Percentiles rank a stretch among this genome's conserved stretches.
phyloP scores from a whole-genome alignment of 2,113 vertebrate species.

The Cnemophilus loriae region DNA sequence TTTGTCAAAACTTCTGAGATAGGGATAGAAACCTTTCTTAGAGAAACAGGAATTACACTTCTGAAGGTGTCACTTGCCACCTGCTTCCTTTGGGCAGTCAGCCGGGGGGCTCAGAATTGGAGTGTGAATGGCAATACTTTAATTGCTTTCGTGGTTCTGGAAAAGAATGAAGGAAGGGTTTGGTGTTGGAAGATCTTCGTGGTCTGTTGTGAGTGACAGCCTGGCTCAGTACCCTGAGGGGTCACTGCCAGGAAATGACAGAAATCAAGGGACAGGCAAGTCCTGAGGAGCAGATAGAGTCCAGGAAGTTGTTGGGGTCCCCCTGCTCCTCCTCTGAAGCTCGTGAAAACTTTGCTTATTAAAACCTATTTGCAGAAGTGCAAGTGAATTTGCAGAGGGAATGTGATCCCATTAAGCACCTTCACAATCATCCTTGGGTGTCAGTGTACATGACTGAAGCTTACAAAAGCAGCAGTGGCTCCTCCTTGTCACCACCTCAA shows the following conservation, averaged over 20 bases:
- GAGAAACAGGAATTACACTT: neutral
- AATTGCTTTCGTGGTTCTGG: neutral
- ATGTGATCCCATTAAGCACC: neutral
- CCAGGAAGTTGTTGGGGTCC: neutral
- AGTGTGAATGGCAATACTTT: neutral
- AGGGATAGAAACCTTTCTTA: neutral
- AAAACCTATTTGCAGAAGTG: neutral
- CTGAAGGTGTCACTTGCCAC: neutral
- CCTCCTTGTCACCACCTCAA: neutral
- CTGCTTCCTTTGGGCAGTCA: neutral
- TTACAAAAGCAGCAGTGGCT: neutral
- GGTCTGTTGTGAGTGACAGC: neutral
- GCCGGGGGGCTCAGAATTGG: rapidly evolving
- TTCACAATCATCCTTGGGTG: neutral
- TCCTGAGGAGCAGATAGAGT: neutral
- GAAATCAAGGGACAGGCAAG: neutral
- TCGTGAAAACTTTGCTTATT: neutral
- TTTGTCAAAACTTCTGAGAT: no score
- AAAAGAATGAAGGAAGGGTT: neutral
- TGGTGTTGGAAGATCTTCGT: neutral
- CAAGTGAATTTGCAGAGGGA: neutral
- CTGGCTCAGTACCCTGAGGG: neutral
- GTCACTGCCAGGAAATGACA: neutral
- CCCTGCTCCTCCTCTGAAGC: neutral
- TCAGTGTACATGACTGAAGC: rapidly evolving